Evolutionary conservation across 2,113 vertebrate genomes (phyloP).

Genomic region (Gopherus evgoodei): DNA sequence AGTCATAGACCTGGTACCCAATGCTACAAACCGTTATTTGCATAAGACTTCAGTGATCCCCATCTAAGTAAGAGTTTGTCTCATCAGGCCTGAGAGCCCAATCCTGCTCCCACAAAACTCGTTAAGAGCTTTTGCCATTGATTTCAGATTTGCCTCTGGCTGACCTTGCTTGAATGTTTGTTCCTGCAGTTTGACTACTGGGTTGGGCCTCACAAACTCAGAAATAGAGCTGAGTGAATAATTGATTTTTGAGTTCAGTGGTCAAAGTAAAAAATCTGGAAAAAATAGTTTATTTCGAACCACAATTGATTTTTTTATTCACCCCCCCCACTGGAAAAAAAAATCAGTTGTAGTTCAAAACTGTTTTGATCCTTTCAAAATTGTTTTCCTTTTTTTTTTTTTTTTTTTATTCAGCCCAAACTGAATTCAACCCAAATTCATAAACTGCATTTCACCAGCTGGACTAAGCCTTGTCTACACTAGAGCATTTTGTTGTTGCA

Average conservation of each 20-base stretch:
- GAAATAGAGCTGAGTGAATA: neutral
- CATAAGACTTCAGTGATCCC: neutral
- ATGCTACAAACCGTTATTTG: neutral
- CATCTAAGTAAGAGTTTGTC: neutral
- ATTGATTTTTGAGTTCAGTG: neutral
- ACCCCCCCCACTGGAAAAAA: neutral
- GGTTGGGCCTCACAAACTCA: neutral
- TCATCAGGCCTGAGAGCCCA: neutral
- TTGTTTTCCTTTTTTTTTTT: neutral
- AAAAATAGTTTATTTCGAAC: neutral
- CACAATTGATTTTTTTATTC: neutral
- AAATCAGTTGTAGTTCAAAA: neutral
- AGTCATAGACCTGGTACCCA: neutral
- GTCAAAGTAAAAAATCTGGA: neutral
- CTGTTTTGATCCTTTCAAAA: neutral
- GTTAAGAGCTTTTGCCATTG: neutral
- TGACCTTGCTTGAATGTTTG: neutral
- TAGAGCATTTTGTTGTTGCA: neutral
- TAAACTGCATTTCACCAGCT: neutral
- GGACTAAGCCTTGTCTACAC: neutral
- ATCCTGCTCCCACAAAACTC: neutral
- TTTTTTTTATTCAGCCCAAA: neutral
- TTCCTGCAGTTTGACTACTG: neutral
- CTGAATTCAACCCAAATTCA: neutral
- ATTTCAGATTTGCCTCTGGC: neutral